A percentile compares a stretch with the other conserved stretches of the same genome.
These are phyloP conservation scores for Salvelinus sp. DNA, from an alignment of 2,113 vertebrate species.

Conservation along the genomic window DNA sequence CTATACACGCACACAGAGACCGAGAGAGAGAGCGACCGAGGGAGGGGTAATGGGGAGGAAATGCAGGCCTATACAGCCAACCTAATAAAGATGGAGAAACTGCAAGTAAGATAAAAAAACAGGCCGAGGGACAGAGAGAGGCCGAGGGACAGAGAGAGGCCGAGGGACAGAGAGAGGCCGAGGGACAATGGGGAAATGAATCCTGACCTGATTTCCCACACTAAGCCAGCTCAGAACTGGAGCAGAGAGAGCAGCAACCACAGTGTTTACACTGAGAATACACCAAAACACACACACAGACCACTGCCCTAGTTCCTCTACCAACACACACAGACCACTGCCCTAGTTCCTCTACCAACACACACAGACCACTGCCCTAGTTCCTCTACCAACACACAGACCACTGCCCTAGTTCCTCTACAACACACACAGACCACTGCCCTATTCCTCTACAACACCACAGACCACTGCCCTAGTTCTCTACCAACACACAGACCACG, in stretches of 20 bases:
- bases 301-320: conserved; percentile 4
- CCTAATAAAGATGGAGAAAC: no score
- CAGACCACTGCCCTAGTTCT: no score
- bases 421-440: no score
- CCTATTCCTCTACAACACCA: no score
- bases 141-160: no score
- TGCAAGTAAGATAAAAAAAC: not conserved
- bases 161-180: not conserved
- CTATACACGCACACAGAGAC: conserved; percentile 39
- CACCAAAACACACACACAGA: not conserved
- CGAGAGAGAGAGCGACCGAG: no score
- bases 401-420: no score
- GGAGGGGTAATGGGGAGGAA: not conserved
- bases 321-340: conserved; percentile 6
- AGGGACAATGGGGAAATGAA: conserved; percentile 2
- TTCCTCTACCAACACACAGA: no score
- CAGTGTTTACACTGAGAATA: conserved; percentile 7
- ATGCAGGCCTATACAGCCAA: not conserved
- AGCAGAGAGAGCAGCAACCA: conserved; percentile 25
- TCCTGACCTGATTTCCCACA: conserved; percentile 66
- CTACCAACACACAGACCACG: no score
- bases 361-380: no score
- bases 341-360: no score
- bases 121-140: not conserved
- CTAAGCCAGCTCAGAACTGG: conserved; percentile 57